Base-by-base conservation (phyloP, 2,888 invertebrate genomes). In the Drosophila niveifrons region DNA sequence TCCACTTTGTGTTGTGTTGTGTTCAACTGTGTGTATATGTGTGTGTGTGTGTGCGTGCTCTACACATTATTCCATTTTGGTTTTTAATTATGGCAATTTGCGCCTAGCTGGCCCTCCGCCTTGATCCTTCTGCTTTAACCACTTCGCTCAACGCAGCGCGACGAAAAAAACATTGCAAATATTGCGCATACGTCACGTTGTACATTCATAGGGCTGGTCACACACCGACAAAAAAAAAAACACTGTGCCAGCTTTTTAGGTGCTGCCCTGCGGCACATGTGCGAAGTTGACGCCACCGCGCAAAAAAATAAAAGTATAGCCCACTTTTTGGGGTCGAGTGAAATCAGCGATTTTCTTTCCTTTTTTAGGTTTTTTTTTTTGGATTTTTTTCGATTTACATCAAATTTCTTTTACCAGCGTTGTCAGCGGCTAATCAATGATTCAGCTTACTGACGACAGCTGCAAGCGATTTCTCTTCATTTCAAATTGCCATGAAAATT, bases 1-100 rank as follows among this genome's bases (percentile, higher is more conserved):
- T 23, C 23, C 23, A 23, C 23, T 23, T 23, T 23, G 28, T 36
- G 36, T 23, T 28, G n/a, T 48, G 36, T 0, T 4, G 0, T 2
- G n/a, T 55, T 10, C n/a, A n/a, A n/a, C n/a, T 53, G 7, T 28
- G 13, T 2, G 39, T 39, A 39, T 39, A 18, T 39, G 36, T 29
- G 13, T 46, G 29, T 51, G 29, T 34, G 23, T 53, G 17, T 52
- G 47, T 65, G 48, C 50, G 65, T 70, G 62, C 47, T 52, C 31
- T 52, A 48, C 75, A 68, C 56, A 78, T 78, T 80, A 79, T 78
- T 79, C 75, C 82, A 78, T 79, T 81, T 78, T 39, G 34, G 51
- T 52, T 44, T 72, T 72, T 78, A 81, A 82, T 79, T 81, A 78
- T 63, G 79, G 82, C 68, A 79, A 81, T 82, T 79, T 81, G 50